Conservation (phyloP, 2,113 vertebrate species). For the Gorsachius goisagi region DNA sequence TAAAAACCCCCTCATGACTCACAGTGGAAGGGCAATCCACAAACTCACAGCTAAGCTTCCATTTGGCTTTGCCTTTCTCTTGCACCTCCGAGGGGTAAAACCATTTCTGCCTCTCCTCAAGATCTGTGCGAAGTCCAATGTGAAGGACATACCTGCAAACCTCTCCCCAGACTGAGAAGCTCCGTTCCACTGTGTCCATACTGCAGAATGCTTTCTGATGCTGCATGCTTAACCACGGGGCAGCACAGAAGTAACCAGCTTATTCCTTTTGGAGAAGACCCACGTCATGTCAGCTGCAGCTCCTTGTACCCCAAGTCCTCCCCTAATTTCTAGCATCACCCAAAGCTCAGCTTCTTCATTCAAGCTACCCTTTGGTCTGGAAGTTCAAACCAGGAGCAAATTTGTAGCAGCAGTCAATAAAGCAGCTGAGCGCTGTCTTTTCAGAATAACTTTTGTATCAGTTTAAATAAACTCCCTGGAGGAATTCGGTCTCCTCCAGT, state of each 20-base stretch:
- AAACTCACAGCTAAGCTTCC: neutral
- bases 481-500: neutral
- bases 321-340: neutral
- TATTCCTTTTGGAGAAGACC: neutral
- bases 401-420: conserved; percentile 1
- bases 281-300: neutral
- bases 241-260: neutral
- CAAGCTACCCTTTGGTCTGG: neutral
- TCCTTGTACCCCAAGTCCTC: neutral
- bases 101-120: neutral
- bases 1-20: neutral
- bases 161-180: neutral
- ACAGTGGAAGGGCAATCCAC: neutral
- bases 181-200: neutral
- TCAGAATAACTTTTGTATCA: neutral
- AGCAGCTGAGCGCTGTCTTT: neutral
- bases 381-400: neutral
- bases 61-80: neutral
- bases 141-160: neutral
- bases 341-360: neutral
- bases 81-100: neutral
- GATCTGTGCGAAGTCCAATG: fast-evolving
- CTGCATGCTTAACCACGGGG: neutral
- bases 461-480: neutral
- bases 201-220: neutral